Evolutionary conservation across 2,113 vertebrate species (phyloP).

Genomic region (Hiodon tergisus): DNA sequence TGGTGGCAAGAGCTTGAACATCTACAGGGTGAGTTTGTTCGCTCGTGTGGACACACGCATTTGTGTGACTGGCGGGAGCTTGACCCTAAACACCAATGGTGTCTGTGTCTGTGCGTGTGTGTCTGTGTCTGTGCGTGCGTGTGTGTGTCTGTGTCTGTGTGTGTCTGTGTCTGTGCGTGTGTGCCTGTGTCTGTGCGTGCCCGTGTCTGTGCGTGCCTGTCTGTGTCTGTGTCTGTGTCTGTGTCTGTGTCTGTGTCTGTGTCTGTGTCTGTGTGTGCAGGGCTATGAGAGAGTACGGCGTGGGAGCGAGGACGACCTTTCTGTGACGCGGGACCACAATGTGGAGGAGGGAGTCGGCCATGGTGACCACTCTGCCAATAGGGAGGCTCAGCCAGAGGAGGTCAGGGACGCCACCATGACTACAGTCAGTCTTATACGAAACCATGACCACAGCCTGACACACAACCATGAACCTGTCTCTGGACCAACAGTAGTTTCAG

Average conservation of each 20-base stretch:
- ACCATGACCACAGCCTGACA: neutral
- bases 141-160: too few species aligned
- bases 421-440: neutral
- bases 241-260: neutral
- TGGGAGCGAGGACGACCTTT: conserved; percentile 86
- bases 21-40: conserved; percentile 70
- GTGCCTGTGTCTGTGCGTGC: too few species aligned
- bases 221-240: too few species aligned
- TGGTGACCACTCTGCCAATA: conserved; percentile 52
- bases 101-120: too few species aligned
- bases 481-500: neutral
- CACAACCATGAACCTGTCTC: neutral
- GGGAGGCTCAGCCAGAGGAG: conserved; percentile 65
- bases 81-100: too few species aligned
- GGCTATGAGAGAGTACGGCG: conserved; percentile 86
- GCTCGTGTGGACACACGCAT: conserved; percentile 20
- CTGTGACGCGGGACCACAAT: conserved; percentile 72
- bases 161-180: too few species aligned
- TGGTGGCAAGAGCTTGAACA: conserved; percentile 71
- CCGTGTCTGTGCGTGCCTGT: too few species aligned
- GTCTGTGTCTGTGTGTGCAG: conserved; percentile 48
- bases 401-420: conserved; percentile 46
- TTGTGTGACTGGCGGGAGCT: conserved; percentile 10
- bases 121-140: too few species aligned
- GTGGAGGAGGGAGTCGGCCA: conserved; percentile 71